Base-by-base conservation (phyloP, 2,113 vertebrate genomes). In the Tamias sibiricus region DNA sequence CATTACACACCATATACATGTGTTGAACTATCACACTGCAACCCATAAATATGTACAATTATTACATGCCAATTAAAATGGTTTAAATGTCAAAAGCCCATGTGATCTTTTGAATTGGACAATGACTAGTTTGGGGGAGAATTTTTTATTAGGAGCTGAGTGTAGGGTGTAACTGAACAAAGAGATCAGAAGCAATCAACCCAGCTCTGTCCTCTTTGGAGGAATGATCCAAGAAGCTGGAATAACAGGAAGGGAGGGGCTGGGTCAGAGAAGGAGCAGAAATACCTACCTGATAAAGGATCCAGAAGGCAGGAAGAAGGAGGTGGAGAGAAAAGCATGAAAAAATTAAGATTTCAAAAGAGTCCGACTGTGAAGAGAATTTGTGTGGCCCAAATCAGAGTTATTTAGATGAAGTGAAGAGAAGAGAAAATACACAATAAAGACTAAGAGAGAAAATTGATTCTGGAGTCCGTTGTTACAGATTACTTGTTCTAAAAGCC, bases 271-370 rank as follows among this genome's bases (percentile, higher is more conserved):
- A 74, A 79, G 66, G 49, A 68, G 16, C 3, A 35, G 66, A 24
- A 32, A 47, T 37, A n/a, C 16, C 32, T 2, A 24, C 8, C 24
- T 52, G 17, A 57, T 26, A 37, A 17, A 59, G 44, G 37, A 26
- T 32, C 42, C 24, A 19, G 37, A 62, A 84, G 57, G 14, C 64
- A 47, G 71, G 66, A 40, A 49, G 20, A 66, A 30, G 54, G 52
- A 40, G 3, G 4, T 54, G 22, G 16, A 69, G 54, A 47, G 40
- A 91, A 52, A 52, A 47, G 4, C 6, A 32, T 10, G 40, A 94
- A 91, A 71, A 91, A 74, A 88, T 44, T 52, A 77, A 44, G 59
- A 75, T 89, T 79, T 89, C 19, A 10, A 66, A 92, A 80, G 54
- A 74, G 35, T 86, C 35, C 80, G 76, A 76, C 66, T 75, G 7